Base-by-base conservation (phyloP, 2,888 invertebrate species). In the Athalia rosae region DNA sequence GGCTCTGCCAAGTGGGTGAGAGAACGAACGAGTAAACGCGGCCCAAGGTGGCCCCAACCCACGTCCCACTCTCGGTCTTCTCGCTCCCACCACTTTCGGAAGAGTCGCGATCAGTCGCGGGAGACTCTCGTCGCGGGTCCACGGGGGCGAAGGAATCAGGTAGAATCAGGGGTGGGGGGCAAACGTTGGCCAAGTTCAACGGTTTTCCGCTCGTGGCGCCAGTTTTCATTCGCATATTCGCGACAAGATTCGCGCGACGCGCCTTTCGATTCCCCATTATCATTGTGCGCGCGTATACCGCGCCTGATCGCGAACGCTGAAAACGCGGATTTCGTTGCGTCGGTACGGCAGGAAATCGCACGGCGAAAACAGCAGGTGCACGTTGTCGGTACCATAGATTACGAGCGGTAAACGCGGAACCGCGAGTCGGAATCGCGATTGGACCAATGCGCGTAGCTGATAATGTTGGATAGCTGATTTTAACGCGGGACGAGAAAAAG, bases 181-280 rank as follows among this genome's bases (percentile, higher is more conserved):
- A 28, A 28, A 28, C 28, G 28, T 28, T 28, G 1, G 13, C 50
- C 77, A 45, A 41, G 80, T 81, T 84, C 76, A 71, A 67, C 74
- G 76, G 63, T 28, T 28, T 59, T 78, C 83, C 87, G 83, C 77
- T 13, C 0, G 85, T 79, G 89, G 87, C 89, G 89, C 89, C 89
- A 89, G 88, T 74, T 79, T 83, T 85, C 85, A 82, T 83, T 86
- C 83, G 85, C 87, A 83, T 86, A 84, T 78, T 78, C 86, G 74
- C 74, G 73, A 74, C 28, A 28, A 28, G 28, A 28, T 28, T 28
- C n/a, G 28, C 28, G 28, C 28, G 28, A 81, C 82, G 77, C 78
- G 79, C 77, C 80, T 76, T 71, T 43, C 77, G 77, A 13, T 78
- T 77, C 78, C 28, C 78, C 28, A 28, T 28, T 28, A 28, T 28